Percentiles rank a stretch among this genome's conserved stretches.
These are phyloP conservation scores for Mesembrinibis cayennensis DNA, from an alignment of 2,113 vertebrate species.

Conservation along the genomic window DNA sequence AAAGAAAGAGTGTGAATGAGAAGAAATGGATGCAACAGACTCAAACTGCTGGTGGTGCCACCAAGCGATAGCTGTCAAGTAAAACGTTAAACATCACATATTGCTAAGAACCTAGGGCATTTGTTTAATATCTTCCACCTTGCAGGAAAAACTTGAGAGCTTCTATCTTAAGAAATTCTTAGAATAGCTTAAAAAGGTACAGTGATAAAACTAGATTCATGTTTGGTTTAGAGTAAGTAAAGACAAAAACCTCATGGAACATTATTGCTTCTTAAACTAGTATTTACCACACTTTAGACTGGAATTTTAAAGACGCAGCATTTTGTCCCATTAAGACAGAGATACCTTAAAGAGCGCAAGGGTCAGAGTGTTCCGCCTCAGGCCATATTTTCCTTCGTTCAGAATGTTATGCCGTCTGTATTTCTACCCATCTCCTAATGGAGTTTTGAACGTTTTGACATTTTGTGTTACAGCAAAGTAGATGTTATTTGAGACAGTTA, in stretches of 20 bases:
- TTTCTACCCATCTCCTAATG: neutral
- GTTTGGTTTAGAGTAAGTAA: neutral
- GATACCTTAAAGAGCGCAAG: neutral
- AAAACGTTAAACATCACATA: neutral
- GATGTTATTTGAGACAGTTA: neutral
- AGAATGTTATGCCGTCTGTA: neutral
- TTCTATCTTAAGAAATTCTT: neutral
- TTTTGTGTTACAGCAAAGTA: neutral
- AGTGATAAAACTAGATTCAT: neutral
- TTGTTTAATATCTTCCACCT: neutral
- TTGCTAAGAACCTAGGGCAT: neutral
- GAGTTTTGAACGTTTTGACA: neutral
- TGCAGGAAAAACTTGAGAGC: neutral
- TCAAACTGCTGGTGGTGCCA: neutral
- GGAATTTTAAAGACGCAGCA: neutral
- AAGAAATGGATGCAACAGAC: neutral
- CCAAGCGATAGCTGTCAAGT: neutral
- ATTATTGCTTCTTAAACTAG: neutral
- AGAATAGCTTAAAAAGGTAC: neutral
- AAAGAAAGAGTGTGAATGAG: slow-evolving; percentile 73
- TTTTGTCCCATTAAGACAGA: neutral
- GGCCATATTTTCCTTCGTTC: neutral
- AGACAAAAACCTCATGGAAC: neutral
- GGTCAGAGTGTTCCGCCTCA: too few species aligned
- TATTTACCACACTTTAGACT: neutral